phyloP scores from a whole-genome alignment of 2,888 invertebrate genomes.

The Tanytarsus gracilentus region DNA sequence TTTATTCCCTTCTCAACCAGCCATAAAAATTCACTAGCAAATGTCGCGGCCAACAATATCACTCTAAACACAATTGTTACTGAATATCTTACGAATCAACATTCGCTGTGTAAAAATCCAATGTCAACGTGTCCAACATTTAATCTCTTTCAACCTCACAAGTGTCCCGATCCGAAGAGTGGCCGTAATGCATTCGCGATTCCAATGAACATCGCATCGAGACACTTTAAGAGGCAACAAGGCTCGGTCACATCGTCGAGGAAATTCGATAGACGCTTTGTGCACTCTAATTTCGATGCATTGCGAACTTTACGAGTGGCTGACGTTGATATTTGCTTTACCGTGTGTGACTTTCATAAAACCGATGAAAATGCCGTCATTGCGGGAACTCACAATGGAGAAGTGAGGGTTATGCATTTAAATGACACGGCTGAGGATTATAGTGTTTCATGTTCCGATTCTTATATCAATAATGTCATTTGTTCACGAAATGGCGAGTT shows the following conservation, averaged over 20 bases:
- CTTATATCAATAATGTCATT: conserved; percentile 74
- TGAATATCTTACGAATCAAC: conserved; percentile 94
- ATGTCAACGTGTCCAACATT: conserved; percentile 97
- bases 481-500: conserved; percentile 65
- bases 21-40: no score
- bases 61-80: conserved; percentile 88
- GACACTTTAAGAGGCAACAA: conserved; percentile 50
- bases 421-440: conserved; percentile 75
- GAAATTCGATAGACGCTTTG: conserved; percentile 68
- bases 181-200: conserved; percentile 37
- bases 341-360: conserved; percentile 61
- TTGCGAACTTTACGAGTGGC: conserved; percentile 60
- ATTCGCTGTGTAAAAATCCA: conserved; percentile 95
- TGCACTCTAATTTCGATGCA: conserved; percentile 75
- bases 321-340: conserved; percentile 65
- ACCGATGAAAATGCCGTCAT: conserved; percentile 57
- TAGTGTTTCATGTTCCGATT: conserved; percentile 71
- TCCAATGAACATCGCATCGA: conserved; percentile 62
- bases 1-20: conserved; percentile 36
- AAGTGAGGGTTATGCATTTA: conserved; percentile 79
- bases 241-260: conserved; percentile 50
- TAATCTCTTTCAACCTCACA: conserved; percentile 89
- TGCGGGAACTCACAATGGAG: conserved; percentile 84
- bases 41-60: no score
- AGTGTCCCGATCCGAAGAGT: conserved; percentile 91